Conservation (phyloP, 2,797 vertebrate species). For the Gymnodraco acuticeps region DNA sequence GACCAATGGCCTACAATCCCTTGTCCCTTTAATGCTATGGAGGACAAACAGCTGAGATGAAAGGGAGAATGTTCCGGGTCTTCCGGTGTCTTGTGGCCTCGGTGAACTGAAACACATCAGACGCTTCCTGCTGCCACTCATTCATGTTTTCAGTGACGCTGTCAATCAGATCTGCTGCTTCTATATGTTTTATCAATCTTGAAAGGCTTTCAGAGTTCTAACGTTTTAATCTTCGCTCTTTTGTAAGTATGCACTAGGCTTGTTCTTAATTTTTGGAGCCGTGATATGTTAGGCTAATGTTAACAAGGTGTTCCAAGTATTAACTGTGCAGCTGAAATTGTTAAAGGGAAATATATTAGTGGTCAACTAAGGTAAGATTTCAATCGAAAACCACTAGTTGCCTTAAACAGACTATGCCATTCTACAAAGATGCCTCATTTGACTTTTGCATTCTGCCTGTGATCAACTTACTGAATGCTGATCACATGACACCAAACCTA, state of each 20-base stretch:
- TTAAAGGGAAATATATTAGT: constrained; percentile 21
- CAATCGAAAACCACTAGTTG: constrained; percentile 55
- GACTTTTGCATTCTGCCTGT: constrained; percentile 14
- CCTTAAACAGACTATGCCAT: constrained; percentile 63
- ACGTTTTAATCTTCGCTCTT: constrained; percentile 23
- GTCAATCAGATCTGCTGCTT: constrained; percentile 11
- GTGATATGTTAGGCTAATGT: constrained; percentile 7
- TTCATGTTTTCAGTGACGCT: constrained; percentile 22
- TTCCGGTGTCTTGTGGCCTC: background rate
- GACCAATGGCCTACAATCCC: background rate
- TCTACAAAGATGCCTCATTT: constrained; percentile 36
- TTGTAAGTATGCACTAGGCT: constrained; percentile 14
- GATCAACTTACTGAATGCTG: constrained; percentile 20
- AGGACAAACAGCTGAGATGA: background rate
- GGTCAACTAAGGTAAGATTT: constrained; percentile 36
- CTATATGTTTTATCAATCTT: background rate
- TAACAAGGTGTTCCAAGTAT: constrained; percentile 23
- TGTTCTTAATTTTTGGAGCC: constrained; percentile 28
- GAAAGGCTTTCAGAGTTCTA: constrained; percentile 6
- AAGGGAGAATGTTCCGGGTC: constrained; percentile 1
- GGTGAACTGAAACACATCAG: constrained; percentile 9
- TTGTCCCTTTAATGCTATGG: constrained; percentile 15
- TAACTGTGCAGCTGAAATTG: constrained; percentile 30
- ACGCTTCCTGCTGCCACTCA: constrained; percentile 12
- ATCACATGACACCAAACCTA: constrained; percentile 19